Conservation (phyloP, 2,113 vertebrate species). For the Cygnus buccinator region DNA sequence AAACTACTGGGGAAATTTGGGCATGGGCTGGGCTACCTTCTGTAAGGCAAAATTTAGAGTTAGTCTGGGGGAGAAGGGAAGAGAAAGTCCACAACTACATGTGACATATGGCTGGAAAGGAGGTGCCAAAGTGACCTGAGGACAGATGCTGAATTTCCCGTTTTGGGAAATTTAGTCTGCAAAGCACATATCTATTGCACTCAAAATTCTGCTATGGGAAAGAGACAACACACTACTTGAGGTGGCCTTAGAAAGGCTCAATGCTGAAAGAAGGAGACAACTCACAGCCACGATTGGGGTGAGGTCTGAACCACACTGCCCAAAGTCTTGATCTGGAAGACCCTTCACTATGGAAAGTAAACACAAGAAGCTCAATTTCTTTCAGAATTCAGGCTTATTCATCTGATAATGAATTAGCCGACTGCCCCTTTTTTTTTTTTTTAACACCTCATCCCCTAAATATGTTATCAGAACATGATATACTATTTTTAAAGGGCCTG, state of each 20-base stretch:
- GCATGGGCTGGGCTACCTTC: background rate
- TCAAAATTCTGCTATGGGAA: background rate
- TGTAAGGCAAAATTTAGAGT: background rate
- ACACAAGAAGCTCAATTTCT: background rate
- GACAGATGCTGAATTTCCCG: background rate
- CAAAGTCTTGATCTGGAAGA: background rate
- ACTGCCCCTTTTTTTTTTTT: background rate
- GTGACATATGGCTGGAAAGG: background rate
- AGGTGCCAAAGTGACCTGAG: background rate
- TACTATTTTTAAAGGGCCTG: background rate
- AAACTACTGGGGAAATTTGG: background rate
- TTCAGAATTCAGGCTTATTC: background rate
- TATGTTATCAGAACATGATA: background rate
- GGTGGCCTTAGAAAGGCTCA: background rate
- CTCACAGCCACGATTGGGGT: background rate
- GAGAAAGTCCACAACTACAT: background rate
- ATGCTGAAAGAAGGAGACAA: background rate
- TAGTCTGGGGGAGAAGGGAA: background rate
- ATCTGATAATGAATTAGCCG: background rate
- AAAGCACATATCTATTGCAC: background rate
- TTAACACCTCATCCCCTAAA: background rate
- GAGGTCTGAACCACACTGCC: fast-evolving
- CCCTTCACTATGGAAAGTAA: background rate
- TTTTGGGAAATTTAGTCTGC: background rate
- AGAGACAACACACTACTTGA: background rate